Percentiles rank a stretch among this genome's conserved stretches.
These are phyloP conservation scores for Anguilla obscura DNA, from an alignment of 2,797 vertebrate genomes.

Conservation along the genomic window DNA sequence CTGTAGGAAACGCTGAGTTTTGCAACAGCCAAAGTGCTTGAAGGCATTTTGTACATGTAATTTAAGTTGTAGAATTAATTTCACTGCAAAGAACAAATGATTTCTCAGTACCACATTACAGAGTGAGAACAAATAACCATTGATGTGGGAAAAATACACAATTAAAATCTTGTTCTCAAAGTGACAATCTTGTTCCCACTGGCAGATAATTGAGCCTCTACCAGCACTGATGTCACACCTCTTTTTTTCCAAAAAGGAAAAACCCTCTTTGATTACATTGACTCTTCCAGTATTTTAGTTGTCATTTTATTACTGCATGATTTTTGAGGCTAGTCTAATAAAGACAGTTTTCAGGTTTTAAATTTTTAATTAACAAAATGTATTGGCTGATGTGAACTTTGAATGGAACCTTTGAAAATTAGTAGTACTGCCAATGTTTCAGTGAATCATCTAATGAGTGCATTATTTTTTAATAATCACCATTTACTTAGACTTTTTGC, in stretches of 20 bases:
- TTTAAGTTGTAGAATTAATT: background rate
- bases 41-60: conserved; percentile 6
- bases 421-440: background rate
- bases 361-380: background rate
- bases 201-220: conserved; percentile 11
- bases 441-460: background rate
- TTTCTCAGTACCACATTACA: background rate
- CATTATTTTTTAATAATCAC: background rate
- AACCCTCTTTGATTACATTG: background rate
- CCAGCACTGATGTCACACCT: background rate
- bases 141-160: background rate
- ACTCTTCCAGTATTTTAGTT: background rate
- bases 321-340: background rate
- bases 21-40: background rate
- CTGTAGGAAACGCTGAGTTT: background rate
- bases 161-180: background rate
- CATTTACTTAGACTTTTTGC: background rate
- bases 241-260: background rate
- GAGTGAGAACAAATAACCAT: background rate
- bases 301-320: background rate
- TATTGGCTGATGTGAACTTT: background rate
- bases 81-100: background rate
- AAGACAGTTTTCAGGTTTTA: background rate
- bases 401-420: background rate
- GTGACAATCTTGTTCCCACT: background rate